Conservation (phyloP, 2,888 invertebrate species). For the Ceramica pisi region DNA sequence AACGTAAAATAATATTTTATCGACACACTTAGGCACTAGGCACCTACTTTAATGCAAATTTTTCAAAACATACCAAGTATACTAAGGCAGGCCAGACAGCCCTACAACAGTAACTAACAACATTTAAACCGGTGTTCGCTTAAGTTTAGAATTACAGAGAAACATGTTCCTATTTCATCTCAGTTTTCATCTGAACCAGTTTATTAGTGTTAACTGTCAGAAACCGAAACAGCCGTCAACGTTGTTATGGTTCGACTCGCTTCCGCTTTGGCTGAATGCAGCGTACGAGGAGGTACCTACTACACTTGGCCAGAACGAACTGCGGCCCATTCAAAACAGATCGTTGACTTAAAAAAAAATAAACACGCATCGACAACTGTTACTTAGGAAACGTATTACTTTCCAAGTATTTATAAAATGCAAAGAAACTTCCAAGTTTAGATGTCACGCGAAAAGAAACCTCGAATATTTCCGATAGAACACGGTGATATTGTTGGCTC, state of each 20-base stretch:
- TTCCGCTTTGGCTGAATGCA: conserved; percentile 81
- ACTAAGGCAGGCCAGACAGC: conserved; percentile 37
- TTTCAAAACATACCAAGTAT: not conserved
- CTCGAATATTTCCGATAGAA: conserved; percentile 11
- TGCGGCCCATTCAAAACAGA: conserved; percentile 73
- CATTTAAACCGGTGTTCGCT: conserved; percentile 57
- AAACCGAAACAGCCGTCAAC: conserved; percentile 82
- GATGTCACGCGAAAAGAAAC: conserved; percentile 23
- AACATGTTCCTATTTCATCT: conserved; percentile 83
- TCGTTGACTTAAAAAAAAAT: conserved; percentile 79
- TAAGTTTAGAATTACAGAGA: conserved; percentile 77
- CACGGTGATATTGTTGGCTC: conserved; percentile 22
- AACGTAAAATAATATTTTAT: not conserved
- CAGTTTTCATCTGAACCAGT: conserved; percentile 83
- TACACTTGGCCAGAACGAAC: conserved; percentile 72
- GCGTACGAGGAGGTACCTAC: conserved; percentile 61
- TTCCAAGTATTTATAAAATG: conserved; percentile 21
- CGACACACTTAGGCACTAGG: not conserved
- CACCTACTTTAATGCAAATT: not conserved
- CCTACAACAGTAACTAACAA: conserved; percentile 55
- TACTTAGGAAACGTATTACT: conserved; percentile 48
- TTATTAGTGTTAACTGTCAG: conserved; percentile 85
- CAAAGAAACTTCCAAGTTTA: conserved; percentile 24
- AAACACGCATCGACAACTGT: conserved; percentile 78
- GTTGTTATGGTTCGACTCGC: conserved; percentile 86